Evolutionary conservation across 2,888 invertebrate species (phyloP).

Genomic region (Chrysolina haemoptera): DNA sequence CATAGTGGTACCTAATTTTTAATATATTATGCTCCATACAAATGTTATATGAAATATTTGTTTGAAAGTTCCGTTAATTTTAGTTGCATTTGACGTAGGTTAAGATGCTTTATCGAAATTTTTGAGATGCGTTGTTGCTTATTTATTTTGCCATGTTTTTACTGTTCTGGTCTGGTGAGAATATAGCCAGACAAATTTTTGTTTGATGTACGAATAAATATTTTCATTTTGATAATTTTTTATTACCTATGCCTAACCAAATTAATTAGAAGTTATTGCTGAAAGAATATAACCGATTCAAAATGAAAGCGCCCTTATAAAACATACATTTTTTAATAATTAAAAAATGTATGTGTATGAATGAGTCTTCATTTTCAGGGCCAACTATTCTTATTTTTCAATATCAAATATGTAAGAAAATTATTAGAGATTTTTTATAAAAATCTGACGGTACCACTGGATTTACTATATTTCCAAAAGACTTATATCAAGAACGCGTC

Average conservation of each 20-base stretch:
- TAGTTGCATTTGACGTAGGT: neutral
- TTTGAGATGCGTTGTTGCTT: neutral
- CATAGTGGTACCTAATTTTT: neutral
- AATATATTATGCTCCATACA: neutral
- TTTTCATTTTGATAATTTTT: neutral
- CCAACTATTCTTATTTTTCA: too few species aligned
- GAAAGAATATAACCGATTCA: too few species aligned
- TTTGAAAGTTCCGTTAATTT: neutral
- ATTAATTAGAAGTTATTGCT: too few species aligned
- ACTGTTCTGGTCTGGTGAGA: neutral
- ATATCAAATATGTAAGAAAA: too few species aligned
- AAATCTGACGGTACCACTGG: too few species aligned
- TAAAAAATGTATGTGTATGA: too few species aligned
- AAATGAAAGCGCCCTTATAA: too few species aligned
- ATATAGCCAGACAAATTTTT: neutral
- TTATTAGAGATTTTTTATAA: too few species aligned
- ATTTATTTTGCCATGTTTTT: slow-evolving; percentile 10
- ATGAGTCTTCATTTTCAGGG: too few species aligned
- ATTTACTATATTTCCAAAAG: too few species aligned
- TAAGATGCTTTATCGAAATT: slow-evolving; percentile 2
- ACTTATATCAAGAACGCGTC: too few species aligned
- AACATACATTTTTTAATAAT: too few species aligned
- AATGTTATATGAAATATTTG: slow-evolving; percentile 4
- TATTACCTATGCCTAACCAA: neutral
- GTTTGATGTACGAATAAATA: neutral